These are phyloP conservation scores for Dryobotodes eremita DNA, from an alignment of 2,888 invertebrate species.

Conservation along the genomic window DNA sequence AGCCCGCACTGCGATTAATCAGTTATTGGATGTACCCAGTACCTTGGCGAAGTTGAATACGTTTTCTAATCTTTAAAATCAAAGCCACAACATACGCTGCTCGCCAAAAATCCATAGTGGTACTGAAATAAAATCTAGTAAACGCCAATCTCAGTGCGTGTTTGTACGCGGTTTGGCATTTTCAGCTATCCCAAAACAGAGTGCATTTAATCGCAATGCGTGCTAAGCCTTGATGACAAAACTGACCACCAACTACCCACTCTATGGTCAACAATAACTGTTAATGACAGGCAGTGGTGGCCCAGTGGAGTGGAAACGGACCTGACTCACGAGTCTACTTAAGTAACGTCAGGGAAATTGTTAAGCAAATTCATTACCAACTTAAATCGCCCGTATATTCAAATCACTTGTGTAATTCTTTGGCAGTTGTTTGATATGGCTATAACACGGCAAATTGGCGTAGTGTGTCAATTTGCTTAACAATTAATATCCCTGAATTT, in stretches of 20 bases:
- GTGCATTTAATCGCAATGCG: not conserved
- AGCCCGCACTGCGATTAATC: not conserved
- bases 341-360: not conserved
- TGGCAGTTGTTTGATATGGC: no score
- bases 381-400: no score
- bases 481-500: no score
- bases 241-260: not conserved
- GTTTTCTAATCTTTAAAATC: no score
- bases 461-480: no score
- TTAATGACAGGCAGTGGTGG: not conserved
- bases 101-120: not conserved
- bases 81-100: not conserved
- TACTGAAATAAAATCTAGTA: not conserved
- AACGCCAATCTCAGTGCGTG: not conserved
- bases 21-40: not conserved
- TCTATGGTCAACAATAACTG: not conserved
- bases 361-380: no score
- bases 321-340: no score
- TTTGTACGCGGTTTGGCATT: not conserved
- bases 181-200: not conserved
- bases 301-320: not conserved
- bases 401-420: no score
- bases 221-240: not conserved
- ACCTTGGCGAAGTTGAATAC: no score
- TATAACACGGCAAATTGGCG: no score